These are phyloP conservation scores for Menidia menidia DNA, from an alignment of 2,797 vertebrate species.

Conservation along the genomic window DNA sequence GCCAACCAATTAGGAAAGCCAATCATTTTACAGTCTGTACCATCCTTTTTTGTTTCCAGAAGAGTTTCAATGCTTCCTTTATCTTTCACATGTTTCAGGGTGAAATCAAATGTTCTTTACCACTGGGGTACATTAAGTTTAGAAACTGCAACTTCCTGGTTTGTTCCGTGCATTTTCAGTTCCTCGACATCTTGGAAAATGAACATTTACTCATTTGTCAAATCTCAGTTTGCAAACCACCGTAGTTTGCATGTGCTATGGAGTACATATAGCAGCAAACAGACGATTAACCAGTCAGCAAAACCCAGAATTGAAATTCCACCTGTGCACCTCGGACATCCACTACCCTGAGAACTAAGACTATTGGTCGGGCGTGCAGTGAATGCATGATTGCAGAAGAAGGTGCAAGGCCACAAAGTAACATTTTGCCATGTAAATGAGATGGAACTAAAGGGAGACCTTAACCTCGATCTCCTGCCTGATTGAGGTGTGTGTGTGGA, in stretches of 20 bases:
- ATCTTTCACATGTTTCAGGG: neutral
- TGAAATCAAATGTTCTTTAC: neutral
- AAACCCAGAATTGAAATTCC: neutral
- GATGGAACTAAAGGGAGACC: neutral
- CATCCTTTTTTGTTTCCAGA: neutral
- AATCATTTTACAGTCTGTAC: neutral
- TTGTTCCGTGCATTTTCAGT: neutral
- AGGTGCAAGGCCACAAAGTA: neutral
- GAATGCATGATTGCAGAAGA: neutral
- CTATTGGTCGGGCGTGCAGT: neutral
- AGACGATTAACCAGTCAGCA: neutral
- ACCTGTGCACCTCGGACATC: neutral
- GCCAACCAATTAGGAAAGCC: too few species aligned
- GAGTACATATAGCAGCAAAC: neutral
- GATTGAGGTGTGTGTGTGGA: too few species aligned
- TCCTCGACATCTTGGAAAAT: neutral
- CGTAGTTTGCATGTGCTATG: neutral
- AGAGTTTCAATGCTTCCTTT: neutral
- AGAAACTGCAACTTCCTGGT: neutral
- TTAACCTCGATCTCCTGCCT: neutral
- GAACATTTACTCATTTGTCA: too few species aligned
- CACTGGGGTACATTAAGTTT: too few species aligned
- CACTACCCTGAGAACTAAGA: neutral
- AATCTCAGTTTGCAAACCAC: neutral
- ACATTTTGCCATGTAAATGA: neutral